Percentiles rank a stretch among this genome's conserved stretches.
Evolutionary conservation across 2,797 vertebrate species (phyloP).

Genomic region (Clamator glandarius): DNA sequence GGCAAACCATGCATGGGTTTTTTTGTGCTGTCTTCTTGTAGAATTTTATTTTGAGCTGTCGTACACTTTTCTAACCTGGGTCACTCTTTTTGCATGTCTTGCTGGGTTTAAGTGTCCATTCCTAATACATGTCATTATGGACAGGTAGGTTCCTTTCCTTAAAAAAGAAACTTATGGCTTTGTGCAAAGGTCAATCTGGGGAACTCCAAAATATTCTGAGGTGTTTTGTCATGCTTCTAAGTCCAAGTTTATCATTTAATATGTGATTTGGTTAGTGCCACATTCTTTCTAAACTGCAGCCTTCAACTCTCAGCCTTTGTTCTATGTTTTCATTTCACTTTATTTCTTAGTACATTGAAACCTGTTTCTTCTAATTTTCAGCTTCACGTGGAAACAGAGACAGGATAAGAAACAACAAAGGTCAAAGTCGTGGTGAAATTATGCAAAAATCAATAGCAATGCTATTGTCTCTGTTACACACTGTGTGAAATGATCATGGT

Average conservation of each 20-base stretch:
- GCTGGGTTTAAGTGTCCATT: neutral
- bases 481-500: accelerated
- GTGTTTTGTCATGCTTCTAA: neutral
- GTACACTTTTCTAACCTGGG: accelerated
- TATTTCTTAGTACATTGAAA: neutral
- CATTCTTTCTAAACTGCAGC: neutral
- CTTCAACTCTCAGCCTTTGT: neutral
- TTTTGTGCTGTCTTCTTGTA: neutral
- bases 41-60: neutral
- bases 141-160: neutral
- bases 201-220: neutral
- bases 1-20: neutral
- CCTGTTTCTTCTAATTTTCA: neutral
- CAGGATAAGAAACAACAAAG: neutral
- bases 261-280: neutral
- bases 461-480: neutral
- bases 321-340: neutral
- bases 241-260: neutral
- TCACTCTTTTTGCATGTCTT: neutral
- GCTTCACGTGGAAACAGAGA: neutral
- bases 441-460: neutral
- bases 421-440: neutral
- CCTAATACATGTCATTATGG: neutral
- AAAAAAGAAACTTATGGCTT: neutral
- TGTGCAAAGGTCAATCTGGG: neutral